Base-by-base conservation (phyloP, 2,113 vertebrate genomes). In the Leptosomus discolor region DNA sequence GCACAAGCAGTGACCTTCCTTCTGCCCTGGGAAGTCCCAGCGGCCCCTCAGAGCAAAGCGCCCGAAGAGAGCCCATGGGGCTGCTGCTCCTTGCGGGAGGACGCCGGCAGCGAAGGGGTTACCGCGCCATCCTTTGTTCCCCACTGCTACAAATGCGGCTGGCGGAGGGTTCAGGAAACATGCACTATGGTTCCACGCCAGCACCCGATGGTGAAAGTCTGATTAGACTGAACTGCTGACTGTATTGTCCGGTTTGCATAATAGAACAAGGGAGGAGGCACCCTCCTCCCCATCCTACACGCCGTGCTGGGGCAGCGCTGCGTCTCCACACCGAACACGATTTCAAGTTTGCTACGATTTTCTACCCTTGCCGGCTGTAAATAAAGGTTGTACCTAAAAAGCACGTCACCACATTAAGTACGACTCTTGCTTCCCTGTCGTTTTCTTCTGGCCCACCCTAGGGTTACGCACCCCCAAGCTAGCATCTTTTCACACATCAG, bases 141-240 rank as follows among this genome's bases (percentile, higher is more conserved):
- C 68, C 77, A 23, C 48, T 88, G 77, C 61, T 91, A 60, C 69
- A 84, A 90, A 92, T 36, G 37, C 41, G 56, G 5, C 77, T 97
- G 92, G 90, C 90, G 71, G 76, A 92, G 34, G 57, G 90, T 93
- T 94, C 94, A 96, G 96, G 96, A 98, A 97, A 94, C 69, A 85
- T 69, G 92, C 95, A 76, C 60, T 93, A 56, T 54, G 89, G 78
- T 75, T 69, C 43, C 88, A 92, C 60, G 95, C 94, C 90, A 96
- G 79, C 84, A 94, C 80, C 69, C 92, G 88, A 94, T 88, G 91
- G 85, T 95, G 91, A 79, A 77, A 96, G 70, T 77, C 90, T 91
- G 95, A 96, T 97, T 97, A 96, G 85, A 88, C 43, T 95, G 91
- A 95, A 87, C 78, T 95, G 92, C 95, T 71, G 61, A 93, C 95